A percentile compares a stretch with the other conserved stretches of the same genome.
Conservation (phyloP, 2,888 invertebrate species). For the Acanthosepion esculentum region DNA sequence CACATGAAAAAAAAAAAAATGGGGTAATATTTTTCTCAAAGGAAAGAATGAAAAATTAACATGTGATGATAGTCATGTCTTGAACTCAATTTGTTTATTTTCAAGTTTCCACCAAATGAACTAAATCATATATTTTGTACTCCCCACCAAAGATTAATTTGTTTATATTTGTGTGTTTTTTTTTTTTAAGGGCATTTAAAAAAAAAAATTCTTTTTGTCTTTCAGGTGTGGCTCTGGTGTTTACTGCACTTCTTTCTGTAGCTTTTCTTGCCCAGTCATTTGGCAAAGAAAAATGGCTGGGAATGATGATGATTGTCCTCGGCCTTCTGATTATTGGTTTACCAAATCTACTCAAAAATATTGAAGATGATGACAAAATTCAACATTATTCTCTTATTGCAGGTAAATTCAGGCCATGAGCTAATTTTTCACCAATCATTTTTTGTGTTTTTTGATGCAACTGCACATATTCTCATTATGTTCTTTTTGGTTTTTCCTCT, state of each 20-base stretch:
- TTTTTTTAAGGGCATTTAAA: not conserved
- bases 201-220: not conserved
- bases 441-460: no score
- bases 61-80: no score
- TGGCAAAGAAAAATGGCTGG: slow-evolving; percentile 38
- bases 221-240: not conserved
- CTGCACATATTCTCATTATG: no score
- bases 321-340: slow-evolving; percentile 36
- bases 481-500: no score
- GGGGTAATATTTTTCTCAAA: no score
- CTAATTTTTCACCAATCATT: no score
- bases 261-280: not conserved
- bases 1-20: no score
- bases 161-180: not conserved
- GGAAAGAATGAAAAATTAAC: no score
- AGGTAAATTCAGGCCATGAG: not conserved
- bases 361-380: slow-evolving; percentile 36
- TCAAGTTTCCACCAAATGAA: no score
- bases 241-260: not conserved
- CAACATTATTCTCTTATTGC: slow-evolving; percentile 37
- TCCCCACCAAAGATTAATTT: no score
- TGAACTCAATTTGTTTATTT: no score
- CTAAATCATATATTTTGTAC: no score
- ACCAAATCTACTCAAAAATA: slow-evolving; percentile 34
- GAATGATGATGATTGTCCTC: slow-evolving; percentile 39